These are phyloP conservation scores for Danio aesculapii DNA, from an alignment of 2,797 vertebrate genomes.

Conservation along the genomic window DNA sequence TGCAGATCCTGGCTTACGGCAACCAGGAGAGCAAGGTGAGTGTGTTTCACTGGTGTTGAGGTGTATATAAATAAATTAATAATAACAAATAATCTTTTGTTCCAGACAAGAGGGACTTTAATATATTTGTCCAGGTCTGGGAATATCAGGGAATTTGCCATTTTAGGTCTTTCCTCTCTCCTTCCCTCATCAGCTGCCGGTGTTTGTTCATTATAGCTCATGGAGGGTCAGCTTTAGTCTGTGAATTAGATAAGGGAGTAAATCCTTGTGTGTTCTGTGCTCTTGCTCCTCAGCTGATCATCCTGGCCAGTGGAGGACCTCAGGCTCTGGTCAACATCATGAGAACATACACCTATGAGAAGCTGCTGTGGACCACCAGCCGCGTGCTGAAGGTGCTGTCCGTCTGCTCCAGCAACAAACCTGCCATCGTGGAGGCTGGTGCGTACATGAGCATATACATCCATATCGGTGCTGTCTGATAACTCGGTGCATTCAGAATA, in stretches of 20 bases:
- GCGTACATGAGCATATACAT: slow-evolving; percentile 5
- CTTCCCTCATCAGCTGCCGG: no score
- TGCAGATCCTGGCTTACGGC: slow-evolving; percentile 98
- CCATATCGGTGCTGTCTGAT: neutral
- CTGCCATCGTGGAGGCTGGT: slow-evolving; percentile 99
- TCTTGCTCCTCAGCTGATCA: slow-evolving; percentile 85
- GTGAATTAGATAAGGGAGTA: no score
- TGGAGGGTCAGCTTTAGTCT: no score
- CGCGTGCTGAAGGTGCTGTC: slow-evolving; percentile 98
- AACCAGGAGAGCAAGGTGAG: slow-evolving; percentile 99
- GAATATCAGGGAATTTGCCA: no score
- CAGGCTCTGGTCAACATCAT: slow-evolving; percentile 99
- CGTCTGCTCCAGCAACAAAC: slow-evolving; percentile 99
- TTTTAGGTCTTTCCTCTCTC: no score
- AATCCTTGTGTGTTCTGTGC: neutral
- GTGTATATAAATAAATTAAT: no score
- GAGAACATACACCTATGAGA: slow-evolving; percentile 98
- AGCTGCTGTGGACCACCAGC: slow-evolving; percentile 99
- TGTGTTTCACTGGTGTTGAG: no score
- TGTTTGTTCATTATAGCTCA: no score
- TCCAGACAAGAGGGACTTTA: neutral
- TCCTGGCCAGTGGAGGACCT: slow-evolving; percentile 97
- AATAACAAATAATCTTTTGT: no score
- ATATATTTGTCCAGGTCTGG: no score
- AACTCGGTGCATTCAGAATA: no score